Evolutionary conservation across 2,113 vertebrate genomes (phyloP).

Genomic region (Gobiocypris rarus): DNA sequence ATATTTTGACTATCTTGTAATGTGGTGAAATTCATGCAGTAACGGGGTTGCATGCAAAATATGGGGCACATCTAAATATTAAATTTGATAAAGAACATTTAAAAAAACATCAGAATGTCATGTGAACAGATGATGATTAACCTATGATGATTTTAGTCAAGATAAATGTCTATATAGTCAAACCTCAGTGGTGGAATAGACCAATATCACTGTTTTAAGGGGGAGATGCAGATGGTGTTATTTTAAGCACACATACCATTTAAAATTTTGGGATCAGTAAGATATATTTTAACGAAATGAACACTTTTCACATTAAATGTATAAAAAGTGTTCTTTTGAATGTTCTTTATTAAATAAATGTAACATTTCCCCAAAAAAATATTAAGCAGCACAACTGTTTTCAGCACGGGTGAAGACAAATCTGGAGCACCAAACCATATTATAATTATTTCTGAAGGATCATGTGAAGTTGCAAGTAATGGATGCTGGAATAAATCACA

Average conservation of each 20-base stretch:
- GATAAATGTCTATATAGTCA: neutral
- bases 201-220: neutral
- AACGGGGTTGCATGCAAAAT: neutral
- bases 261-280: neutral
- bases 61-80: neutral
- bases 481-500: neutral
- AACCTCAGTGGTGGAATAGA: neutral
- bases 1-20: too few relatives aligned
- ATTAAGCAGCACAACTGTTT: neutral
- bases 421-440: neutral
- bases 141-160: neutral
- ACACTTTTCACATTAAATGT: neutral
- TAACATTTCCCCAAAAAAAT: neutral
- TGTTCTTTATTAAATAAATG: neutral
- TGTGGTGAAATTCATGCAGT: neutral
- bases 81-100: neutral
- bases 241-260: neutral
- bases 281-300: neutral
- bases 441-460: neutral
- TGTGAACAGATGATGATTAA: neutral
- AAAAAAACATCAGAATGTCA: neutral
- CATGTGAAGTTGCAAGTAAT: neutral
- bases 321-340: neutral
- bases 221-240: neutral
- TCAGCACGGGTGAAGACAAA: neutral